Percentiles rank a stretch among this genome's conserved stretches.
phyloP scores from a whole-genome alignment of 1,140 invertebrate species.

The Leptinotarsa undecemlineata region DNA sequence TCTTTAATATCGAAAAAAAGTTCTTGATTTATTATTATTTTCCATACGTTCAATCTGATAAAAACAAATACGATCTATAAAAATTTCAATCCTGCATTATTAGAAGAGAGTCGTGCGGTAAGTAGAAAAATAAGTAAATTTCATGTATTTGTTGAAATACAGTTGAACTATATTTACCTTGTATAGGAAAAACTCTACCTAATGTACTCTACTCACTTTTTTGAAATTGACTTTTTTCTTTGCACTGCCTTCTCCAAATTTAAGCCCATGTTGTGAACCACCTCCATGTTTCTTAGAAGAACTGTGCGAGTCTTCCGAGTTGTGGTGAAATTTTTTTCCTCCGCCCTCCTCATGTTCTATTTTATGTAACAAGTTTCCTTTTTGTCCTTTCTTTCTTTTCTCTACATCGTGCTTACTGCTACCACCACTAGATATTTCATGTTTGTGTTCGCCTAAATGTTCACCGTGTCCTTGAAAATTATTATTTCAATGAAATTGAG shows the following conservation, averaged over 20 bases:
- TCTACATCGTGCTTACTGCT: slow-evolving; percentile 46
- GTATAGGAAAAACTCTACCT: too few species aligned
- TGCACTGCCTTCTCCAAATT: slow-evolving; percentile 42
- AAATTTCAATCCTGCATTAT: too few species aligned
- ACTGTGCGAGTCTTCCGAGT: slow-evolving; percentile 37
- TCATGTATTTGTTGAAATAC: too few species aligned
- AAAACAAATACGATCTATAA: too few species aligned
- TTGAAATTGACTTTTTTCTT: slow-evolving; percentile 44
- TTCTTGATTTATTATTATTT: too few species aligned
- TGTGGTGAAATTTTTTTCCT: slow-evolving; percentile 45
- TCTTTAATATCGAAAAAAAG: too few species aligned
- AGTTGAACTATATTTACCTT: too few species aligned
- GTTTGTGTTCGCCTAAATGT: slow-evolving; percentile 37
- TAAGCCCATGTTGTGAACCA: slow-evolving; percentile 42
- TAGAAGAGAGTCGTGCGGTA: too few species aligned
- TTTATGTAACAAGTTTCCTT: slow-evolving; percentile 37
- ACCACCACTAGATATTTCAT: slow-evolving; percentile 36
- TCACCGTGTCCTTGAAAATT: slow-evolving; percentile 27
- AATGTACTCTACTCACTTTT: slow-evolving; percentile 29
- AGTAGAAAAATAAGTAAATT: too few species aligned
- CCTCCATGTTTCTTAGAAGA: slow-evolving; percentile 40
- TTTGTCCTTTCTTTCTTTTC: slow-evolving; percentile 40
- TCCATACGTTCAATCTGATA: too few species aligned
- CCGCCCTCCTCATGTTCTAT: slow-evolving; percentile 42
- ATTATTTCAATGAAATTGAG: too few species aligned